A percentile compares a stretch with the other conserved stretches of the same genome.
These are phyloP conservation scores for Nesoenas mayeri DNA, from an alignment of 2,113 vertebrate genomes.

Conservation along the genomic window DNA sequence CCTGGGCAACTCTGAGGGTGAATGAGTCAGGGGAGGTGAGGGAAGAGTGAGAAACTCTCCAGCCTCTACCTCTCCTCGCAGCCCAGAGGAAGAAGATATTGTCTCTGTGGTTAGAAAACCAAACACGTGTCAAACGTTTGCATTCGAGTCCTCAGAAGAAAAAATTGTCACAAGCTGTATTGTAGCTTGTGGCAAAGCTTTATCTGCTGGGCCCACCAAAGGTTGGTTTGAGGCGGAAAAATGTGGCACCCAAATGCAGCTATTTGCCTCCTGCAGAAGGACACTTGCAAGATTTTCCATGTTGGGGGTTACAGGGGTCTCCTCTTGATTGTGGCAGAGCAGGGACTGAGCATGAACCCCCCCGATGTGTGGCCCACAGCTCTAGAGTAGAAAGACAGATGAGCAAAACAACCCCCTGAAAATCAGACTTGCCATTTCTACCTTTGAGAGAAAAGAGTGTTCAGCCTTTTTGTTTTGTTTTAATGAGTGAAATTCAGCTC, in stretches of 20 bases:
- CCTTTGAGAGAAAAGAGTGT: not conserved
- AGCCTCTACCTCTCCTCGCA: not conserved
- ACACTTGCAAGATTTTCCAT: not conserved
- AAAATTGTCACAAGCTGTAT: not conserved
- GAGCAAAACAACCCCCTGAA: not conserved
- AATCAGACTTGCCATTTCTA: not conserved
- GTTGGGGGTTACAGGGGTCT: not conserved
- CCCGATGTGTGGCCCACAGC: accelerated
- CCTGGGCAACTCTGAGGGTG: not conserved
- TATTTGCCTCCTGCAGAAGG: not conserved
- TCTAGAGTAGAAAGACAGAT: not conserved
- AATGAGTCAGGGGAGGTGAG: not conserved
- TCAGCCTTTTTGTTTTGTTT: not conserved
- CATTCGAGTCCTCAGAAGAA: not conserved
- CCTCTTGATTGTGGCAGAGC: not conserved
- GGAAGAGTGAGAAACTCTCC: conserved; percentile 21
- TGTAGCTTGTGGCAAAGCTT: not conserved
- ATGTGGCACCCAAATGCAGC: not conserved
- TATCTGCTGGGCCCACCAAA: not conserved
- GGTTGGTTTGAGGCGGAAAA: conserved; percentile 9
- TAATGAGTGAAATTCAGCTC: not conserved
- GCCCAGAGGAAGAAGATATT: conserved; percentile 38
- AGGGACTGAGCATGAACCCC: not conserved
- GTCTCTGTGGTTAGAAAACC: conserved; percentile 63
- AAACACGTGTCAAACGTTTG: conserved; percentile 21